Conservation (phyloP, 2,888 invertebrate genomes). For the Oxyteleia sp. region DNA sequence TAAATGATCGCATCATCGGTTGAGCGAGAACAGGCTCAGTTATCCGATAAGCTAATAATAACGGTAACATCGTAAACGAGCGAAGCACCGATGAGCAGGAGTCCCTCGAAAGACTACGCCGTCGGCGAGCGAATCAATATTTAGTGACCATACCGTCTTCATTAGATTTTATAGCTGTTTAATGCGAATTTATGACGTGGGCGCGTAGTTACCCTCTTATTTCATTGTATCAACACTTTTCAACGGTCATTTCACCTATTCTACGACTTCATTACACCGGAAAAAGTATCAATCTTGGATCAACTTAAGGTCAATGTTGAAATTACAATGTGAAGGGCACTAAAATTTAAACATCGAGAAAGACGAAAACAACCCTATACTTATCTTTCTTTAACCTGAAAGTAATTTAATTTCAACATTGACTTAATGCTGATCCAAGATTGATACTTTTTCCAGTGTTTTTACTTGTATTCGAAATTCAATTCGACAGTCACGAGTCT, state of each 20-base stretch:
- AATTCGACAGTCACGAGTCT: too few species aligned
- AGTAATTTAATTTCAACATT: too few species aligned
- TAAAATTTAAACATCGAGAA: too few species aligned
- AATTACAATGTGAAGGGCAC: too few species aligned
- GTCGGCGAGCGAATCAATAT: constrained; percentile 57
- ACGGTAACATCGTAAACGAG: constrained; percentile 65
- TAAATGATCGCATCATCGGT: constrained; percentile 75
- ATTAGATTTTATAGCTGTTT: constrained; percentile 51
- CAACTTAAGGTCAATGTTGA: too few species aligned
- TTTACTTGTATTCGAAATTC: too few species aligned
- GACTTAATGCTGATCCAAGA: too few species aligned
- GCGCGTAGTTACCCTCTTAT: constrained; percentile 8
- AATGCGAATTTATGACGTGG: constrained; percentile 53
- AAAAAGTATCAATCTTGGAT: too few species aligned
- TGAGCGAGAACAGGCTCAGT: constrained; percentile 74
- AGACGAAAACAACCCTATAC: too few species aligned
- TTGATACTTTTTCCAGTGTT: too few species aligned
- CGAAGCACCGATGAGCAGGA: constrained; percentile 52
- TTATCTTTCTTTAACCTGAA: too few species aligned
- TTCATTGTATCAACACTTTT: constrained; percentile 25
- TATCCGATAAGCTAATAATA: constrained; percentile 77
- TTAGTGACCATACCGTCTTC: constrained; percentile 64
- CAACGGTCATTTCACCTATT: constrained; percentile 8
- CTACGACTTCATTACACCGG: too few species aligned
- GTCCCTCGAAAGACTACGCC: constrained; percentile 61